phyloP scores from a whole-genome alignment of 1,140 invertebrate genomes.

The Pentalonia nigronervosa region DNA sequence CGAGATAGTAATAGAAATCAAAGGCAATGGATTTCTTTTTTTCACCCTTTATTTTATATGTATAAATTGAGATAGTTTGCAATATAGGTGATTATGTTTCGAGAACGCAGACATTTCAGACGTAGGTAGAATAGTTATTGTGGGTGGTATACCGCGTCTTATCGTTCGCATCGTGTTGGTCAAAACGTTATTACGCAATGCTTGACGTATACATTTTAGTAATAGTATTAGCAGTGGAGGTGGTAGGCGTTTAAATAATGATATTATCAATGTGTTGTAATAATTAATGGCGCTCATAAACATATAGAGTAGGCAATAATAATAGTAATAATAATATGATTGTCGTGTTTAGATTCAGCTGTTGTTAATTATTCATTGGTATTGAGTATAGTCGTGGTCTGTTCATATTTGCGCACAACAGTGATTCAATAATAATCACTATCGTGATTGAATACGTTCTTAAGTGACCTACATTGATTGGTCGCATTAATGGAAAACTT shows the following conservation, averaged over 20 bases:
- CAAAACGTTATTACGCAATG: not conserved
- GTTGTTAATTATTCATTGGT: not conserved
- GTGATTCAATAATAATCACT: not conserved
- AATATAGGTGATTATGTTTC: not conserved
- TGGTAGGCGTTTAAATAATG: not conserved
- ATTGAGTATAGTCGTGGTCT: not conserved
- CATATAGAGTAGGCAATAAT: not conserved
- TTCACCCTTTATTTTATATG: not conserved
- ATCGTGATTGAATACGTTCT: not conserved
- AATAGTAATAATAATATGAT: constrained; percentile 6
- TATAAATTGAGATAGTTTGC: not conserved
- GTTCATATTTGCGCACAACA: not conserved
- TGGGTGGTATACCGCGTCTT: not conserved
- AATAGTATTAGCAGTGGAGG: not conserved
- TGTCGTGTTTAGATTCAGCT: not conserved
- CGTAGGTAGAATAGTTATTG: not conserved
- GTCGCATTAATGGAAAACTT: not conserved
- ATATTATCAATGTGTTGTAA: not conserved
- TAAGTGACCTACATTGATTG: not conserved
- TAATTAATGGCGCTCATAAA: not conserved
- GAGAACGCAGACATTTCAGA: not conserved
- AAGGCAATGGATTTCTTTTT: not conserved
- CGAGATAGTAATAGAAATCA: not conserved
- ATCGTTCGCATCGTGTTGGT: not conserved
- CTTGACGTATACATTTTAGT: not conserved